These are phyloP conservation scores for Notospermus geniculatus DNA, from an alignment of 1,140 invertebrate genomes.

Conservation along the genomic window DNA sequence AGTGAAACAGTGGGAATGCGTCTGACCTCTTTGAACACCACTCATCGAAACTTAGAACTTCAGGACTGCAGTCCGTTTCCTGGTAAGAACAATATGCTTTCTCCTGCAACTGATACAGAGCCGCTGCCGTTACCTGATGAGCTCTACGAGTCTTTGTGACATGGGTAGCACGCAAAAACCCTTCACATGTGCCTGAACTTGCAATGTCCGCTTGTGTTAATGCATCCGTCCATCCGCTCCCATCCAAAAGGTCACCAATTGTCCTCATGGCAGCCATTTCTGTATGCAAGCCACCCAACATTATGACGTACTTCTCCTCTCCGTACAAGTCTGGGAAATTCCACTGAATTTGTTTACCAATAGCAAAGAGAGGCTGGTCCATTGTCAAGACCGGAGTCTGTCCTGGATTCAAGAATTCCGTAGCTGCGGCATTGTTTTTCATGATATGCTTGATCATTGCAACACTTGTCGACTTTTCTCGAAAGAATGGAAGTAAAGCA, in stretches of 20 bases:
- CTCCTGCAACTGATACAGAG: slow-evolving; percentile 14
- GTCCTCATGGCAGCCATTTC: slow-evolving; percentile 21
- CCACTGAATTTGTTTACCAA: slow-evolving; percentile 32
- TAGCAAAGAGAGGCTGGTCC: too few species aligned
- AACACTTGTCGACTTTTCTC: slow-evolving; percentile 13
- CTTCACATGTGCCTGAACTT: slow-evolving; percentile 13
- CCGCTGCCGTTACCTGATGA: slow-evolving; percentile 16
- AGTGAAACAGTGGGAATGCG: slow-evolving; percentile 1
- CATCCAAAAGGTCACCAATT: slow-evolving; percentile 12
- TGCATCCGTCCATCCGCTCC: slow-evolving; percentile 14
- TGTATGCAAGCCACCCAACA: slow-evolving; percentile 23
- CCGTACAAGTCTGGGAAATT: slow-evolving; percentile 19
- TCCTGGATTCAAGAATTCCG: slow-evolving; percentile 24
- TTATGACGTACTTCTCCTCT: slow-evolving; percentile 23
- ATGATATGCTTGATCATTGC: slow-evolving; percentile 25
- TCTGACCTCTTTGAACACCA: background rate
- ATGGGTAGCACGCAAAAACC: slow-evolving; percentile 15
- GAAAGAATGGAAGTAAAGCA: slow-evolving; percentile 24
- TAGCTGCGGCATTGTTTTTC: slow-evolving; percentile 10
- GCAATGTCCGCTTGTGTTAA: slow-evolving; percentile 7
- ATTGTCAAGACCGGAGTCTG: too few species aligned
- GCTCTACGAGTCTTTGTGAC: slow-evolving; percentile 13
- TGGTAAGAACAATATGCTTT: slow-evolving; percentile 14
- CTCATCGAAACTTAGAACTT: background rate
- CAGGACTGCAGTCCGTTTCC: background rate